Evolutionary conservation across 2,888 invertebrate species (phyloP).

Genomic region (Agrochola lychnidis): DNA sequence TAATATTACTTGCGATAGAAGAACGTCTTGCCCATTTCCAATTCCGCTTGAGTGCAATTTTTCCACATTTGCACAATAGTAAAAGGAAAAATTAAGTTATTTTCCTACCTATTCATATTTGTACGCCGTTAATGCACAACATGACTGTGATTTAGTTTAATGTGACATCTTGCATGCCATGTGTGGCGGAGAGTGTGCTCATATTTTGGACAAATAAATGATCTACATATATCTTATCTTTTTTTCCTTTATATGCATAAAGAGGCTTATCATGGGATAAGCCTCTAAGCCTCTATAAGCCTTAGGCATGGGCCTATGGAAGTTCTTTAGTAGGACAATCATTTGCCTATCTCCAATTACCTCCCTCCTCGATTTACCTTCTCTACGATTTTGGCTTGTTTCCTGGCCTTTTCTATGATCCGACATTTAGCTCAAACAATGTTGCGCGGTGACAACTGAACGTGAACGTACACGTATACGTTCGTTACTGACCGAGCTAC

Average conservation of each 20-base stretch:
- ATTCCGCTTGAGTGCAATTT: not conserved
- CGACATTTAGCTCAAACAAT: not conserved
- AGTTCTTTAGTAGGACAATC: not conserved
- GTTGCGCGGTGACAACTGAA: not conserved
- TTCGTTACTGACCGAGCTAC: conserved; percentile 9
- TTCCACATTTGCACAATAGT: not conserved
- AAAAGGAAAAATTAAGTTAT: not conserved
- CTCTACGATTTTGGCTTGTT: not conserved
- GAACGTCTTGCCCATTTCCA: not conserved
- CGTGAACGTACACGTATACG: not conserved
- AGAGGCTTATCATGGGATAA: no score
- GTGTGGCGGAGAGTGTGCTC: not conserved
- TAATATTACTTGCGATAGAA: not conserved
- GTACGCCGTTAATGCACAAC: not conserved
- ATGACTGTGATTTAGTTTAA: not conserved
- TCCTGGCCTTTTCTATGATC: conserved; percentile 9
- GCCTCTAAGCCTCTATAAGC: no score
- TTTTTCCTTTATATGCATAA: not conserved
- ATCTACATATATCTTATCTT: not conserved
- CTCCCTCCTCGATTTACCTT: not conserved
- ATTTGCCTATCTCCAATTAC: not conserved
- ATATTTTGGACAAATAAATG: not conserved
- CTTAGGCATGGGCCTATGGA: no score
- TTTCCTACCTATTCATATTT: not conserved
- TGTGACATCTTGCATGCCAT: not conserved